phyloP scores from a whole-genome alignment of 1,140 invertebrate species.

The Goniozus legneri region DNA sequence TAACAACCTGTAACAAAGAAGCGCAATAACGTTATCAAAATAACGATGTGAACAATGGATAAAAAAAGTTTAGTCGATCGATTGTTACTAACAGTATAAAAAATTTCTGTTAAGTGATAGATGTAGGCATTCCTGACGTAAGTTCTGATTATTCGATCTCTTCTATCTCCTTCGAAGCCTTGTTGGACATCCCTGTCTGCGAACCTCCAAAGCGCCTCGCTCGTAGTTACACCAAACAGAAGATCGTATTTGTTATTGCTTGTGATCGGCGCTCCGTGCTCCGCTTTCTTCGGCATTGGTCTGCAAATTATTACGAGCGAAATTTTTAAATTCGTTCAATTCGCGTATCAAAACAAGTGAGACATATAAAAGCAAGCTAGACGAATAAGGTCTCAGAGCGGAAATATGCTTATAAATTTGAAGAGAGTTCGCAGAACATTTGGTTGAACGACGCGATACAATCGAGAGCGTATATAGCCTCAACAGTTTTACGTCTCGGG shows the following conservation, averaged over 20 bases:
- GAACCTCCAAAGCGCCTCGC: conserved; percentile 79
- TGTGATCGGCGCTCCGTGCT: conserved; percentile 49
- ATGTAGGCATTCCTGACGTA: conserved; percentile 91
- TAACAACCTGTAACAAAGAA: conserved; percentile 65
- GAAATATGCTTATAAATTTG: too few relatives aligned
- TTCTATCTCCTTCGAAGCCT: conserved; percentile 85
- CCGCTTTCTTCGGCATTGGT: conserved; percentile 41
- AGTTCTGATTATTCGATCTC: conserved; percentile 88
- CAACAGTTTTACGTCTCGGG: too few relatives aligned
- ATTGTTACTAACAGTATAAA: conserved; percentile 65
- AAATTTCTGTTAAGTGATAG: conserved; percentile 95
- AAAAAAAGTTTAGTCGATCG: too few relatives aligned
- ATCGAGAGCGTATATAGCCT: too few relatives aligned
- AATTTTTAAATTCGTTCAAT: too few relatives aligned
- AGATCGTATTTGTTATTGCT: conserved; percentile 69
- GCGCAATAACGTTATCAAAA: neutral
- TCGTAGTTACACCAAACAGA: conserved; percentile 80
- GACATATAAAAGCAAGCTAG: too few relatives aligned
- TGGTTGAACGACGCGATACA: too few relatives aligned
- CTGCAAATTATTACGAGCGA: too few relatives aligned
- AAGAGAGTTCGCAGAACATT: too few relatives aligned
- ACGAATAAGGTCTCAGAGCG: too few relatives aligned
- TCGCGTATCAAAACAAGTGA: neutral
- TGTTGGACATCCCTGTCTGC: conserved; percentile 77
- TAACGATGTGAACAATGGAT: neutral